Conservation (phyloP, 2,888 invertebrate species). For the Thelaira solivaga region DNA sequence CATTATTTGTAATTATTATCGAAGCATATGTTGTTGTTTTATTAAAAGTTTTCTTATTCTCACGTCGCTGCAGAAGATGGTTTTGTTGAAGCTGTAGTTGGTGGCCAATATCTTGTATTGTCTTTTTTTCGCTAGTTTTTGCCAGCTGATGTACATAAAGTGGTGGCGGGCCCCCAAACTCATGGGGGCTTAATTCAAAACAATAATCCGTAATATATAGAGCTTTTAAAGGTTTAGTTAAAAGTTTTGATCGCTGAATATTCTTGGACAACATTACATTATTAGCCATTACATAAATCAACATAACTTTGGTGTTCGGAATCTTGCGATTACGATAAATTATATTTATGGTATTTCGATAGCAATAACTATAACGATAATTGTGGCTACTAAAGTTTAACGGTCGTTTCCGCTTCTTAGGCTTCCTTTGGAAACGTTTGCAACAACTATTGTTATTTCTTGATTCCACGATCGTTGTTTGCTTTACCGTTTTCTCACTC, state of each 20-base stretch:
- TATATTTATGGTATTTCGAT: slow-evolving; percentile 9
- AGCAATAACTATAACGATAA: slow-evolving; percentile 29
- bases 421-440: slow-evolving; percentile 65
- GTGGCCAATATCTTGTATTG: slow-evolving; percentile 32
- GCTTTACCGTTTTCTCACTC: slow-evolving; percentile 58
- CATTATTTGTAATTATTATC: slow-evolving; percentile 53
- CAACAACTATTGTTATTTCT: slow-evolving; percentile 52
- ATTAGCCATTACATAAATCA: slow-evolving; percentile 77
- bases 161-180: slow-evolving; percentile 76
- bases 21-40: neutral
- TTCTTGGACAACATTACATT: slow-evolving; percentile 72
- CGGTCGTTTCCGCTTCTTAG: slow-evolving; percentile 64
- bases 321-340: slow-evolving; percentile 36
- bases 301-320: slow-evolving; percentile 72
- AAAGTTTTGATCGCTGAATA: slow-evolving; percentile 52
- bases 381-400: slow-evolving; percentile 18
- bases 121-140: slow-evolving; percentile 25
- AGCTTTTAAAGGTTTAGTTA: slow-evolving; percentile 66
- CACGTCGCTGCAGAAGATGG: slow-evolving; percentile 1
- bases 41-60: neutral
- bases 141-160: slow-evolving; percentile 48
- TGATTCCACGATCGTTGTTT: slow-evolving; percentile 65
- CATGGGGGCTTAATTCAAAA: slow-evolving; percentile 76
- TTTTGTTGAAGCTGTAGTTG: slow-evolving; percentile 1
- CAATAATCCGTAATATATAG: slow-evolving; percentile 66